Evolutionary conservation across 2,113 vertebrate species (phyloP), one percentile per base, ranked within the genome.

Genomic region (Periophthalmus modestus): DNA sequence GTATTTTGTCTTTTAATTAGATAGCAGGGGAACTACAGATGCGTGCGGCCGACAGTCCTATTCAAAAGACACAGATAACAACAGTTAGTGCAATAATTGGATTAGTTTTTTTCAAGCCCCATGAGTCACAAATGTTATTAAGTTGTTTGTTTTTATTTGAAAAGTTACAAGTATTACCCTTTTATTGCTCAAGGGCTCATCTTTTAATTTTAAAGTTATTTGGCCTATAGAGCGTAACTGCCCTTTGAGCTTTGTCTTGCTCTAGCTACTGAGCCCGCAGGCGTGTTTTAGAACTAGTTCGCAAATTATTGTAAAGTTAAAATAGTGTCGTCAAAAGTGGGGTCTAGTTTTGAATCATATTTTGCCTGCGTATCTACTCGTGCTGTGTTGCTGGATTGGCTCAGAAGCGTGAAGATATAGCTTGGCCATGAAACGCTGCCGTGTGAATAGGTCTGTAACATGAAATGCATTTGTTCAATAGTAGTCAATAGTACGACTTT

Each of bases 1-100:
- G 72, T 87, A 88, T 88, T 61, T 81, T 78, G 54, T 80, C 72
- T 84, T 87, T 81, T 83, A 91, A 89, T 90, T 82, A 87, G 79
- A 75, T 48, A 72, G 72, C 66, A 39, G 69, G 80, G 85, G 80
- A 85, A 79, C 88, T 79, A 72, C 68, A 69, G 76, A 73, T 79
- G 72, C 73, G 86, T 84, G 69, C 62, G 52, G 69, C 70, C 63
- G 82, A 73, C 77, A 66, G 62, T 68, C 62, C 59, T 73, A 83
- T 84, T 73, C 81, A 69, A 75, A 73, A 74, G 79, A 75, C 75
- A 85, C 78, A 79, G 74, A 71, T 79, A 67, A 70, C 74, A 85
- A 65, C 75, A 28, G 78, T 90, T 82, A 77, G 73, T 47, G 73
- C 84, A 81, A 68, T 33, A 72, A 84, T 91, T 77, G 66, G 73